These are phyloP conservation scores for Cisticola juncidis DNA, from an alignment of 2,113 vertebrate genomes.

Conservation along the genomic window DNA sequence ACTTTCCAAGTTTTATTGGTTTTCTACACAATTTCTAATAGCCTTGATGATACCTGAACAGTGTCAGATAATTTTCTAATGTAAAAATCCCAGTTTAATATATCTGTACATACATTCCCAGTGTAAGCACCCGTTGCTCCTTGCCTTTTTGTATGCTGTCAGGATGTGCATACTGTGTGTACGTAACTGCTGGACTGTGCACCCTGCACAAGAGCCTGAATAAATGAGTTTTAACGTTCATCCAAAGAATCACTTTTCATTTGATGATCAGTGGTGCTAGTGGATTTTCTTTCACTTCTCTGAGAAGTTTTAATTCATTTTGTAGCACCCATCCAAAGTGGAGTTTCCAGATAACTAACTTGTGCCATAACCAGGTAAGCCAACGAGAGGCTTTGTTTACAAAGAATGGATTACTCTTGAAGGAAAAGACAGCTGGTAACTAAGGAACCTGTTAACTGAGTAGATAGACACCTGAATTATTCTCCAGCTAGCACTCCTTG, in stretches of 20 bases:
- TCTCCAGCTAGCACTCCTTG: background rate
- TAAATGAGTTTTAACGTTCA: conserved; percentile 67
- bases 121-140: conserved; percentile 1
- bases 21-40: conserved; percentile 47
- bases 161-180: conserved; percentile 52
- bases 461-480: background rate
- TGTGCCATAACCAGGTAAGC: background rate
- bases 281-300: background rate
- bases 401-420: background rate
- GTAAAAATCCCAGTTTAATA: background rate
- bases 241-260: background rate
- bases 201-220: conserved; percentile 71
- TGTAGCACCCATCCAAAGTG: background rate
- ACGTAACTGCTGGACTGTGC: background rate
- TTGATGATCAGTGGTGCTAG: background rate
- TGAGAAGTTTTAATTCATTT: background rate
- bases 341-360: background rate
- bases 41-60: background rate
- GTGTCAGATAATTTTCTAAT: conserved; percentile 39
- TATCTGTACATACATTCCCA: background rate
- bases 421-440: background rate
- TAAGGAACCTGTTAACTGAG: background rate
- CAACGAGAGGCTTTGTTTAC: background rate
- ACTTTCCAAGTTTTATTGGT: conserved; percentile 58
- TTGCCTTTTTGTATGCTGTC: conserved; percentile 27